phyloP scores from a whole-genome alignment of 2,797 vertebrate genomes.

The Paratrypauchen microcephalus region DNA sequence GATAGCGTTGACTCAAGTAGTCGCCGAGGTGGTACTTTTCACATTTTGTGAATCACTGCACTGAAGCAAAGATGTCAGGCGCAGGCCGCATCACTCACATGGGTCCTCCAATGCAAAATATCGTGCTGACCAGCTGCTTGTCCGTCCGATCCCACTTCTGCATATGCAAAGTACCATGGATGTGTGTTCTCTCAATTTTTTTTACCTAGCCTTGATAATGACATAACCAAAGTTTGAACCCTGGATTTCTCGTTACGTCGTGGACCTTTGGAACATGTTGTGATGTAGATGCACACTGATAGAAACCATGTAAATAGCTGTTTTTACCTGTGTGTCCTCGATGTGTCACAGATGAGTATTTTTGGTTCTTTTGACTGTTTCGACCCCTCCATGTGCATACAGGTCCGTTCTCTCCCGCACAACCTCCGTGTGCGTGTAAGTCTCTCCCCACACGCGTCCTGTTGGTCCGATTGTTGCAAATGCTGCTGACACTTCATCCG shows the following conservation, averaged over 20 bases:
- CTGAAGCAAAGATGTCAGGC: conserved; percentile 76
- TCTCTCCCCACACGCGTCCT: conserved; percentile 46
- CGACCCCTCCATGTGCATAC: conserved; percentile 47
- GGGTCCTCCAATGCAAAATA: conserved; percentile 77
- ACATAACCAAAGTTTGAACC: conserved; percentile 86
- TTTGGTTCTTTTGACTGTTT: conserved; percentile 79
- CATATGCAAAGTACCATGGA: conserved; percentile 84
- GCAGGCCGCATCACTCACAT: conserved; percentile 65
- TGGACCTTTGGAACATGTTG: conserved; percentile 77
- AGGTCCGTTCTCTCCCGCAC: conserved; percentile 38
- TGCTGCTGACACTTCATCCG: conserved; percentile 59
- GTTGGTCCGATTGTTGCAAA: conserved; percentile 57
- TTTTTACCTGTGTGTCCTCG: conserved; percentile 80
- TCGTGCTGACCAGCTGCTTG: conserved; percentile 80
- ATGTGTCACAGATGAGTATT: conserved; percentile 69
- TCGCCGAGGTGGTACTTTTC: not conserved
- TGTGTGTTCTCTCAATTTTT: conserved; percentile 82
- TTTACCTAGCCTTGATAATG: conserved; percentile 85
- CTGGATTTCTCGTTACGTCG: conserved; percentile 77
- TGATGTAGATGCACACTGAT: conserved; percentile 77
- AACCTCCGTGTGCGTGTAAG: conserved; percentile 33
- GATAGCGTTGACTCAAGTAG: not conserved
- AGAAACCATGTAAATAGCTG: conserved; percentile 77
- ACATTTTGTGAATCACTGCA: conserved; percentile 1
- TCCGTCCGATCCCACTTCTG: conserved; percentile 79